Percentiles rank a stretch among this genome's conserved stretches.
These are phyloP conservation scores for Saccostrea cuccullata DNA, from an alignment of 1,140 invertebrate species.

Conservation along the genomic window DNA sequence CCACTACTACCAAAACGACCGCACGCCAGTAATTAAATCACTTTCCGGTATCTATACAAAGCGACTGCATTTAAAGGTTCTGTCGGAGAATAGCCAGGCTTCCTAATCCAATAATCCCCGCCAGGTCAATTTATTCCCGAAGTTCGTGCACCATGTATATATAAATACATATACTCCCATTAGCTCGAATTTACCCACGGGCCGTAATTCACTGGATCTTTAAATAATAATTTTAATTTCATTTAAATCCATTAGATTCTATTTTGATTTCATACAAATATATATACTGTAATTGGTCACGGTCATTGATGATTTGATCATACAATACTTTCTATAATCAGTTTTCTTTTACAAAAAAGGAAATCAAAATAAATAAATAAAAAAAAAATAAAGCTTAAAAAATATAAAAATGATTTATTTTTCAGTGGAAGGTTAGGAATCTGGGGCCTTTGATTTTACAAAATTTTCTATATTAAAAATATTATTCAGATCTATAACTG, in stretches of 20 bases:
- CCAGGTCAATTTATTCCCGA: background rate
- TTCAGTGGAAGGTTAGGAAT: too few species aligned
- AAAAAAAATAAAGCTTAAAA: too few species aligned
- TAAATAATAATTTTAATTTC: background rate
- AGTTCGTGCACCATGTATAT: background rate
- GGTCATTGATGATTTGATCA: background rate
- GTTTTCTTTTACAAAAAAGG: too few species aligned
- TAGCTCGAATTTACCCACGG: background rate
- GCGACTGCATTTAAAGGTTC: conserved; percentile 11
- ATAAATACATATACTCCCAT: background rate
- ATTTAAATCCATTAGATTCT: background rate
- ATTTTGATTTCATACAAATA: background rate
- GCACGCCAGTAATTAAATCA: conserved; percentile 27
- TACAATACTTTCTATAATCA: background rate
- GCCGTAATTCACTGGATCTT: background rate
- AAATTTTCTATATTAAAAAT: too few species aligned
- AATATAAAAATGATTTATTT: too few species aligned
- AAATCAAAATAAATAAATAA: too few species aligned
- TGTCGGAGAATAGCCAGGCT: background rate
- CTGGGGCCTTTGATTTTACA: too few species aligned
- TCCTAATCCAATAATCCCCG: background rate
- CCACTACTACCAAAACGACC: background rate
- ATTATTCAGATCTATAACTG: too few species aligned
- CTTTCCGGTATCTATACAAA: conserved; percentile 35
- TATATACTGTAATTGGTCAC: background rate